Evolutionary conservation across 2,888 invertebrate genomes (phyloP).

Genomic region (Leucania comma): DNA sequence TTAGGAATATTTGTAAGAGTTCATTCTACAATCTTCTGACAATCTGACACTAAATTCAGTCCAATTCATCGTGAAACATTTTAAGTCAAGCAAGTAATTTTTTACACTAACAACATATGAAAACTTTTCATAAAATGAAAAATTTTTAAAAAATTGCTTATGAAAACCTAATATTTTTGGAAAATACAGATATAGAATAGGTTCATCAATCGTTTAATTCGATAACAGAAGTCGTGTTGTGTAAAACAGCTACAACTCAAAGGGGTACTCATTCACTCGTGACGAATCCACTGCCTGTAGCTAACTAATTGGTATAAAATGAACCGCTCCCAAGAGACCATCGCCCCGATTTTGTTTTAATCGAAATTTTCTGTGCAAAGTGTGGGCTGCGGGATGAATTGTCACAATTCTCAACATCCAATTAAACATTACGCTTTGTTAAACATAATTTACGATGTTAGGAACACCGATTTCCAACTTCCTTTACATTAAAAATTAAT

Average conservation of each 20-base stretch:
- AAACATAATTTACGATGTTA: slow-evolving; percentile 57
- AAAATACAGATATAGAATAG: neutral
- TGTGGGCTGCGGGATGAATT: slow-evolving; percentile 68
- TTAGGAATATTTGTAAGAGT: too few species aligned
- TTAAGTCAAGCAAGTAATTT: too few species aligned
- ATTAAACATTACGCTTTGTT: slow-evolving; percentile 69
- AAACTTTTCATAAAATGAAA: too few species aligned
- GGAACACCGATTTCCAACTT: slow-evolving; percentile 27
- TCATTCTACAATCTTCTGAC: neutral
- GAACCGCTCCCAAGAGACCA: slow-evolving; percentile 84
- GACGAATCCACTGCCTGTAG: slow-evolving; percentile 87
- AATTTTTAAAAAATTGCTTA: too few species aligned
- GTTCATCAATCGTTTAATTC: neutral
- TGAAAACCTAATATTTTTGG: neutral
- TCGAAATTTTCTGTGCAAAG: slow-evolving; percentile 81
- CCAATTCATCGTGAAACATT: neutral
- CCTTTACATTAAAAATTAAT: slow-evolving; percentile 6
- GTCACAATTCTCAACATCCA: slow-evolving; percentile 68
- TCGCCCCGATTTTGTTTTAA: slow-evolving; percentile 85
- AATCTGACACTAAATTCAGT: neutral
- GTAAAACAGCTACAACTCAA: slow-evolving; percentile 70
- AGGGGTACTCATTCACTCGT: slow-evolving; percentile 89
- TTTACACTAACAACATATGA: too few species aligned
- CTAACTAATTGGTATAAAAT: slow-evolving; percentile 90
- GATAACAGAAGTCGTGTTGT: slow-evolving; percentile 26